phyloP scores from a whole-genome alignment of 2,113 vertebrate species.

The Syngnathus scovelli region DNA sequence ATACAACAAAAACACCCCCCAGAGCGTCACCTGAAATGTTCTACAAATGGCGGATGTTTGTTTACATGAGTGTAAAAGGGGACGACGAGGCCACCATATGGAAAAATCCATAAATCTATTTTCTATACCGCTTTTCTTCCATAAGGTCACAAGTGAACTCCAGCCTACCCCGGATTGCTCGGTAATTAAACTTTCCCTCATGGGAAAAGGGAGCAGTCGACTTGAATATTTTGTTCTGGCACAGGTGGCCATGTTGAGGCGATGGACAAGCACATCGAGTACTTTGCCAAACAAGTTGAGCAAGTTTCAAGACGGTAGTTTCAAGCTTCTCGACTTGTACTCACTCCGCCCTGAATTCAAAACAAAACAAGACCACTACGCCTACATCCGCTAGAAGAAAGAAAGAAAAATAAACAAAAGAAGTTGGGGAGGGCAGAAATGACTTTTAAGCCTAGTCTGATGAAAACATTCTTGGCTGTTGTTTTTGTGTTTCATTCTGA shows the following conservation, averaged over 20 bases:
- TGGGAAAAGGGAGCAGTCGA: no score
- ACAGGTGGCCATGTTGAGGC: no score
- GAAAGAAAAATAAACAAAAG: no score
- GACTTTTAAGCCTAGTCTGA: not conserved
- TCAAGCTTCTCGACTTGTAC: not conserved
- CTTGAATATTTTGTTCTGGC: no score
- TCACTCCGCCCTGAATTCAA: not conserved
- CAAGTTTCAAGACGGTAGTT: not conserved
- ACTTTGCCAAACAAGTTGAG: not conserved
- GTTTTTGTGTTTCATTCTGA: not conserved
- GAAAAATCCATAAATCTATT: not conserved
- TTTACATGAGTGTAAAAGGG: not conserved
- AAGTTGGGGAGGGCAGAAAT: not conserved
- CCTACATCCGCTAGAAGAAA: no score
- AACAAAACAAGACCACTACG: not conserved
- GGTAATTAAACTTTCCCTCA: no score
- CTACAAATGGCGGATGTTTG: not conserved
- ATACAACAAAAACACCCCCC: conserved; percentile 24
- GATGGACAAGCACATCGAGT: no score
- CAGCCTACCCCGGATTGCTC: not conserved
- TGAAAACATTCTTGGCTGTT: not conserved
- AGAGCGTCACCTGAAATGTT: conserved; percentile 19
- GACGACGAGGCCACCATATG: not conserved
- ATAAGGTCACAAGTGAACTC: not conserved
- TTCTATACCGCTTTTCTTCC: not conserved